Percentiles rank a stretch among this genome's conserved stretches.
phyloP scores from a whole-genome alignment of 2,113 vertebrate species.

The Marcusenius ussheri region DNA sequence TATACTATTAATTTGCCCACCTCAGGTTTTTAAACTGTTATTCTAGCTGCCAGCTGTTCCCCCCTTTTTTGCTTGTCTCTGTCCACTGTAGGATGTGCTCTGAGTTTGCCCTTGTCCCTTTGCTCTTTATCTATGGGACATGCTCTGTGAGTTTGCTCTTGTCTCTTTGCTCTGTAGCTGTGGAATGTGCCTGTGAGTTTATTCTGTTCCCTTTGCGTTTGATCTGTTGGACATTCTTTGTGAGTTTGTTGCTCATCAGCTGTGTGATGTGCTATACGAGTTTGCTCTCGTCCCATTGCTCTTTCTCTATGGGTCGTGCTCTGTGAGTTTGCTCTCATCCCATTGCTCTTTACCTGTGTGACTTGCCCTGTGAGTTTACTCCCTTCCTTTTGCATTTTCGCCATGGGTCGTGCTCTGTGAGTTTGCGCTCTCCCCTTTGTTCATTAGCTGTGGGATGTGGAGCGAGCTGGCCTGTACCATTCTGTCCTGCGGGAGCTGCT shows the following conservation, averaged over 20 bases:
- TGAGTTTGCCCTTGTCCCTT: neutral
- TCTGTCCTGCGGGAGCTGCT: conserved; percentile 64
- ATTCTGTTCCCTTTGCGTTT: neutral
- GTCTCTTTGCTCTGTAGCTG: neutral
- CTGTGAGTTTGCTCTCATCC: too few species aligned
- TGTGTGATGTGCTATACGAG: neutral
- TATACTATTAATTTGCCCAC: neutral
- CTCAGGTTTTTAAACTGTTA: neutral
- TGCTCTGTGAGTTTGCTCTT: neutral
- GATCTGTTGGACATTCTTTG: neutral
- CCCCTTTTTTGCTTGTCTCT: neutral
- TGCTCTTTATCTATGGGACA: neutral
- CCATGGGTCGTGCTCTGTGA: neutral
- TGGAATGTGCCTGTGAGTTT: conserved; percentile 41
- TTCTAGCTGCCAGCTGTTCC: neutral
- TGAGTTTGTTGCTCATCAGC: neutral
- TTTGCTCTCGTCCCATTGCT: neutral
- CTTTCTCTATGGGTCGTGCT: neutral
- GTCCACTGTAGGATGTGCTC: neutral
- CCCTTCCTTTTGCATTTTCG: neutral
- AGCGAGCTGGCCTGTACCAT: conserved; percentile 75
- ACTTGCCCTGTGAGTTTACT: neutral
- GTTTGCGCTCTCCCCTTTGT: neutral
- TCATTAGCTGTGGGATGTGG: conserved; percentile 54
- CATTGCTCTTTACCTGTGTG: too few species aligned